These are phyloP conservation scores for Sebastes matsubarae DNA, from an alignment of 2,797 vertebrate species.

Conservation along the genomic window DNA sequence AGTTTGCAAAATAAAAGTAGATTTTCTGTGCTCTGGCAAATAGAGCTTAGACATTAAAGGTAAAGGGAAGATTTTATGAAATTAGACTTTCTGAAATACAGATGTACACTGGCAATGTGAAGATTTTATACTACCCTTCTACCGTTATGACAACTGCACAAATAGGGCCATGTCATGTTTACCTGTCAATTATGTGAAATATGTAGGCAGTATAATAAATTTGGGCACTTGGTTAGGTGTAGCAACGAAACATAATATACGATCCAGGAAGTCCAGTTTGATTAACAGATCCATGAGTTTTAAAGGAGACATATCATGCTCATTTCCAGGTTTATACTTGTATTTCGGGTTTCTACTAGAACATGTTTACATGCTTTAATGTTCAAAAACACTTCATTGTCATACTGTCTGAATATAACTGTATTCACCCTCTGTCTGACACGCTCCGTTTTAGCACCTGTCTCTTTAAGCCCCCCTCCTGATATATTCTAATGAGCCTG, in stretches of 20 bases:
- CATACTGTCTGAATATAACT: too few relatives aligned
- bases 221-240: not conserved
- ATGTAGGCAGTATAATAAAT: too few relatives aligned
- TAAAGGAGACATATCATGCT: too few relatives aligned
- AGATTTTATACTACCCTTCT: not conserved
- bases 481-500: too few relatives aligned
- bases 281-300: not conserved
- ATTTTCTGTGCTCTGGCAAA: not conserved
- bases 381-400: too few relatives aligned
- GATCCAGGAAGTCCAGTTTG: not conserved
- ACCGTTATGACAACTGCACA: not conserved
- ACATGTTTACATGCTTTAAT: too few relatives aligned
- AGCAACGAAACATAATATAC: not conserved
- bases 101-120: not conserved
- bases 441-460: too few relatives aligned
- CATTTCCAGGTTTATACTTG: too few relatives aligned
- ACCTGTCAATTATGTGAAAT: not conserved
- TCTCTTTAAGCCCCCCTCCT: too few relatives aligned
- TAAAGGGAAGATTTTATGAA: not conserved
- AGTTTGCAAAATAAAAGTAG: not conserved
- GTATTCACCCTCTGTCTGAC: too few relatives aligned
- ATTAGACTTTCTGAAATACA: not conserved
- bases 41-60: not conserved
- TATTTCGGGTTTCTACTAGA: too few relatives aligned
- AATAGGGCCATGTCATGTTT: not conserved